These are phyloP conservation scores for Agriotes lineatus DNA, from an alignment of 2,888 invertebrate species.

Conservation along the genomic window DNA sequence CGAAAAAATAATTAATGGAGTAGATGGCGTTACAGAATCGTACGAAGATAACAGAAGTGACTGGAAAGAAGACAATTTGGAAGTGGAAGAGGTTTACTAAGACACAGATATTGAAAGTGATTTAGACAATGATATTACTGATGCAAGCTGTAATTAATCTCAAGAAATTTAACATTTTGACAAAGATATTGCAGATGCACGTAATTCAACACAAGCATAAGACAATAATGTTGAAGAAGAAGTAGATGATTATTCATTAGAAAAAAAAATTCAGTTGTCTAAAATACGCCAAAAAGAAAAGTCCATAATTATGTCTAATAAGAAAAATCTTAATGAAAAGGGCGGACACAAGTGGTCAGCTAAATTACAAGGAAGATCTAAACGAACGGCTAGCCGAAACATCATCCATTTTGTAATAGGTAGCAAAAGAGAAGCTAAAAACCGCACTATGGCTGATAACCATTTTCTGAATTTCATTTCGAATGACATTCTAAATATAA, in stretches of 20 bases:
- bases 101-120: neutral
- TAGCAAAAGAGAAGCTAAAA: slow-evolving; percentile 37
- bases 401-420: slow-evolving; percentile 43
- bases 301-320: neutral
- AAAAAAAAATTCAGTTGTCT: neutral
- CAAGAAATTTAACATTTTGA: slow-evolving; percentile 1
- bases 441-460: too few species aligned
- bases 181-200: too few species aligned
- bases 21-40: slow-evolving; percentile 28
- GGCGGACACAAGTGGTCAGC: slow-evolving; percentile 42
- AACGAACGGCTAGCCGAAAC: slow-evolving; percentile 39
- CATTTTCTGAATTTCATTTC: slow-evolving; percentile 37
- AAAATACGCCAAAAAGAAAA: neutral
- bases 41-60: slow-evolving; percentile 41
- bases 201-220: too few species aligned
- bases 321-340: slow-evolving; percentile 32
- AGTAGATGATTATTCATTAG: neutral
- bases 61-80: slow-evolving; percentile 40
- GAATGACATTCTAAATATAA: slow-evolving; percentile 28
- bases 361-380: slow-evolving; percentile 22
- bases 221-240: too few species aligned
- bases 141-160: slow-evolving; percentile 2
- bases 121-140: too few species aligned
- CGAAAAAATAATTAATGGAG: slow-evolving; percentile 27
- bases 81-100: slow-evolving; percentile 12